phyloP scores from a whole-genome alignment of 2,113 vertebrate genomes.

The Pangasianodon hypophthalmus region DNA sequence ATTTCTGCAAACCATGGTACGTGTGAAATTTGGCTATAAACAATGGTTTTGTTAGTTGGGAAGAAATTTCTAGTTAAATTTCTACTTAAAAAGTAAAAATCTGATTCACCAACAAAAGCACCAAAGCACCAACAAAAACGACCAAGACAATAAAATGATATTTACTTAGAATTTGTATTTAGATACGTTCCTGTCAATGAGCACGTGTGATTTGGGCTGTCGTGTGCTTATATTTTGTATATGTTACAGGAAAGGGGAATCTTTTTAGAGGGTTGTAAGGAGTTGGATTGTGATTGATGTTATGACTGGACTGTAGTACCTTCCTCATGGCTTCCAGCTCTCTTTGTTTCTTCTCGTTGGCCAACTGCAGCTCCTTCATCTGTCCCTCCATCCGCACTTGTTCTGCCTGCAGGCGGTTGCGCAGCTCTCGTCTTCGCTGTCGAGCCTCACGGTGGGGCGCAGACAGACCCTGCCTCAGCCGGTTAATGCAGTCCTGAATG shows the following conservation, averaged over 20 bases:
- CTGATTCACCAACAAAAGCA: too few species aligned
- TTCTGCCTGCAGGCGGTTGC: slow-evolving; percentile 82
- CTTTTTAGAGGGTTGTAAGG: neutral
- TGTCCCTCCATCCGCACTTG: slow-evolving; percentile 86
- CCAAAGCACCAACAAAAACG: neutral
- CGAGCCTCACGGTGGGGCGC: slow-evolving; percentile 87
- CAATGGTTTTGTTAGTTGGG: neutral
- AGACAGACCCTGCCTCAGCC: slow-evolving; percentile 78
- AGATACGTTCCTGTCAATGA: neutral
- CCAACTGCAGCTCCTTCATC: slow-evolving; percentile 87
- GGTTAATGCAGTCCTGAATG: slow-evolving; percentile 84
- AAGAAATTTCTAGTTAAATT: neutral
- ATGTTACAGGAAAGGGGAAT: neutral
- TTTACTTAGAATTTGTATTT: neutral
- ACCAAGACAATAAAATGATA: too few species aligned
- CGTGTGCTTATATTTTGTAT: neutral
- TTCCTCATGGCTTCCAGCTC: slow-evolving; percentile 89
- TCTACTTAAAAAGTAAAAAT: neutral
- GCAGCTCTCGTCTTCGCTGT: slow-evolving; percentile 81
- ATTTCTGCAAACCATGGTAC: neutral
- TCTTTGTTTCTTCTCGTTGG: slow-evolving; percentile 88
- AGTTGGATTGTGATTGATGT: neutral
- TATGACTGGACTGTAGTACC: slow-evolving; percentile 67
- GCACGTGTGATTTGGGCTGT: neutral
- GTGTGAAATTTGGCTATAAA: neutral